Evolutionary conservation across 1,140 invertebrate genomes (phyloP).

Genomic region (Macrosteles quadrilineatus): DNA sequence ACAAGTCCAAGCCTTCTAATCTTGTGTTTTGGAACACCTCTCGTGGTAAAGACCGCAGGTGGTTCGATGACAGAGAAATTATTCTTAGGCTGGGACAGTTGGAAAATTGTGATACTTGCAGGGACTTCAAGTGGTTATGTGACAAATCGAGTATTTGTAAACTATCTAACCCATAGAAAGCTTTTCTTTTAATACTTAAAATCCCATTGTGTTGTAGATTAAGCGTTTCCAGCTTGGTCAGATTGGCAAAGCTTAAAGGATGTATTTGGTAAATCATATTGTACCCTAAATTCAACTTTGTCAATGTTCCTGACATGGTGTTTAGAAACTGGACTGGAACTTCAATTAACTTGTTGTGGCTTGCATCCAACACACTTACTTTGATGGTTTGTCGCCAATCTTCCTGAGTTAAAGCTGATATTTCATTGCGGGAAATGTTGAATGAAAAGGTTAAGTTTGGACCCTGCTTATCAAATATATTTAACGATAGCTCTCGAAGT

Average conservation of each 20-base stretch:
- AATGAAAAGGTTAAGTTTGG: constrained; percentile 58
- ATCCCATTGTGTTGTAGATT: constrained; percentile 75
- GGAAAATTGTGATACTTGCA: constrained; percentile 81
- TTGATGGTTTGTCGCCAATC: constrained; percentile 53
- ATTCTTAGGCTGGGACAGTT: constrained; percentile 73
- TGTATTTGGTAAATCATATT: constrained; percentile 72
- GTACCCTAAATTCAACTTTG: constrained; percentile 68
- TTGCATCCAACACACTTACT: constrained; percentile 69
- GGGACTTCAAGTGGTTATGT: constrained; percentile 71
- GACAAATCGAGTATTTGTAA: constrained; percentile 80
- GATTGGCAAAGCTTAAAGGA: constrained; percentile 67
- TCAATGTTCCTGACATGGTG: constrained; percentile 60
- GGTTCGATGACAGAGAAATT: constrained; percentile 74
- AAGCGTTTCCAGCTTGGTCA: constrained; percentile 69
- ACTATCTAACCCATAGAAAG: constrained; percentile 69
- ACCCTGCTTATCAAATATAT: constrained; percentile 66
- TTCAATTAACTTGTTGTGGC: constrained; percentile 64
- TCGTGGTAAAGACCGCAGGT: constrained; percentile 70
- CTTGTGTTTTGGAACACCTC: constrained; percentile 80
- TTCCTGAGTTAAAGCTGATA: constrained; percentile 60
- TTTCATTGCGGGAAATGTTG: constrained; percentile 70
- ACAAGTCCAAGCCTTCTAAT: constrained; percentile 77
- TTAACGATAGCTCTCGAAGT: constrained; percentile 64
- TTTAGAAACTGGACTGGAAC: constrained; percentile 66
- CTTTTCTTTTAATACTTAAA: constrained; percentile 67